These are phyloP conservation scores for Mycalesis mineus DNA, from an alignment of 2,888 invertebrate genomes.

Conservation along the genomic window DNA sequence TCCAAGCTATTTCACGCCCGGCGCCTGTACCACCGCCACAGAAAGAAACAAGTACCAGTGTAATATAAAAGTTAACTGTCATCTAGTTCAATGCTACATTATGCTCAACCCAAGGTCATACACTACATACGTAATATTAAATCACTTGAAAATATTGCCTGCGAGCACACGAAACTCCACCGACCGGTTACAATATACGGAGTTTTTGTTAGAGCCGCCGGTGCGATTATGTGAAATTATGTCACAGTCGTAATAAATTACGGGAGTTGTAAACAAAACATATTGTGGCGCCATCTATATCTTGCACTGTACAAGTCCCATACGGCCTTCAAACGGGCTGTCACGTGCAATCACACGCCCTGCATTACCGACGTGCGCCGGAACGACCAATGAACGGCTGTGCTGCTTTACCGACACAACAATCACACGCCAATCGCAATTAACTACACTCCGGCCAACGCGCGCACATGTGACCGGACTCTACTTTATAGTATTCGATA, in stretches of 20 bases:
- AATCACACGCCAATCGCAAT: slow-evolving; percentile 47
- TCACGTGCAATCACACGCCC: slow-evolving; percentile 52
- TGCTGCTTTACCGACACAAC: slow-evolving; percentile 41
- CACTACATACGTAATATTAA: no score
- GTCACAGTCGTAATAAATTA: slow-evolving; percentile 44
- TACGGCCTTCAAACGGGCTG: slow-evolving; percentile 38
- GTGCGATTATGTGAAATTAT: slow-evolving; percentile 55
- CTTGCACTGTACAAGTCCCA: slow-evolving; percentile 14
- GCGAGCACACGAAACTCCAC: slow-evolving; percentile 14
- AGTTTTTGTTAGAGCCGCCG: slow-evolving; percentile 33
- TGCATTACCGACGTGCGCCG: slow-evolving; percentile 44
- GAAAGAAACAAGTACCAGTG: no score
- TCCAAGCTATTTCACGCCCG: slow-evolving; percentile 2
- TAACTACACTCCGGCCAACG: slow-evolving; percentile 45
- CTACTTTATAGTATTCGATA: slow-evolving; percentile 26
- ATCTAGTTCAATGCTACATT: slow-evolving; percentile 20
- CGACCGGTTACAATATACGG: slow-evolving; percentile 24
- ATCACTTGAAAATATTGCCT: neutral
- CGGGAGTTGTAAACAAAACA: slow-evolving; percentile 50
- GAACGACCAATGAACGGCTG: slow-evolving; percentile 43
- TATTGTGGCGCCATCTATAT: slow-evolving; percentile 49
- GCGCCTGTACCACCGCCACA: neutral
- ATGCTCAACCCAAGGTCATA: slow-evolving; percentile 22
- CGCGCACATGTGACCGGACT: slow-evolving; percentile 68
- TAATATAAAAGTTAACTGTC: slow-evolving; percentile 1